Conservation (phyloP, 1,140 invertebrate genomes). For the Drosophila pseudoobscura region DNA sequence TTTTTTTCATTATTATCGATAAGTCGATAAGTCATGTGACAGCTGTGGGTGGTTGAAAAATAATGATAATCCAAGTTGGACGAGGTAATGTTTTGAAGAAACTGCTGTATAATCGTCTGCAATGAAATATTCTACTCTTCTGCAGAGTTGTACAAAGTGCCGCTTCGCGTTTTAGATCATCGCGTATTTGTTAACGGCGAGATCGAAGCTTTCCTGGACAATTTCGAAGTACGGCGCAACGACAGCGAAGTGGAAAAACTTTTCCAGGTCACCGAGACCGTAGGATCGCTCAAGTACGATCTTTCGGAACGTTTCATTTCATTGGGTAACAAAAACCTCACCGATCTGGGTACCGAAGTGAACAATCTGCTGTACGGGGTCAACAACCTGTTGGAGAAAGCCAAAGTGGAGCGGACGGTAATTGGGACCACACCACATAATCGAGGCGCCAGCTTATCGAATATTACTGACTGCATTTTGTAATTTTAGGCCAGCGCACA, state of each 20-base stretch:
- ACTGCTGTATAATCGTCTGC: not conserved
- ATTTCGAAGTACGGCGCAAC: conserved; percentile 91
- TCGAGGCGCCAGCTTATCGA: not conserved
- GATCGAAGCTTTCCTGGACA: conserved; percentile 91
- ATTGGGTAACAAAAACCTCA: conserved; percentile 60
- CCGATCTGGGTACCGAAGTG: conserved; percentile 49
- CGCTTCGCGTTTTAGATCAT: conserved; percentile 93
- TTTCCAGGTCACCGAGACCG: conserved; percentile 90
- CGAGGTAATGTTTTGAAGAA: conserved; percentile 40
- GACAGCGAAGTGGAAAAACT: conserved; percentile 91
- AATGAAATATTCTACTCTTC: not conserved
- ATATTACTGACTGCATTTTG: conserved; percentile 10
- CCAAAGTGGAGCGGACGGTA: conserved; percentile 55
- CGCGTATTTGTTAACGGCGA: conserved; percentile 92
- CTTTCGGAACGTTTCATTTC: conserved; percentile 72
- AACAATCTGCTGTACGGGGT: conserved; percentile 54
- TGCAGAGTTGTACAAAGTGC: conserved; percentile 91
- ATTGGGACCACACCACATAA: conserved; percentile 10
- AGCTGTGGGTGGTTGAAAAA: conserved; percentile 49
- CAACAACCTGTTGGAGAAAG: conserved; percentile 57
- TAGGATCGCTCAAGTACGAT: conserved; percentile 89
- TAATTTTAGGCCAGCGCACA: conserved; percentile 83
- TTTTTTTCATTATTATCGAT: too few relatives aligned
- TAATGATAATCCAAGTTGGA: conserved; percentile 74
- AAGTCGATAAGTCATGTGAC: conserved; percentile 55